phyloP scores from a whole-genome alignment of 1,140 invertebrate genomes.

The Drosophila ananassae region DNA sequence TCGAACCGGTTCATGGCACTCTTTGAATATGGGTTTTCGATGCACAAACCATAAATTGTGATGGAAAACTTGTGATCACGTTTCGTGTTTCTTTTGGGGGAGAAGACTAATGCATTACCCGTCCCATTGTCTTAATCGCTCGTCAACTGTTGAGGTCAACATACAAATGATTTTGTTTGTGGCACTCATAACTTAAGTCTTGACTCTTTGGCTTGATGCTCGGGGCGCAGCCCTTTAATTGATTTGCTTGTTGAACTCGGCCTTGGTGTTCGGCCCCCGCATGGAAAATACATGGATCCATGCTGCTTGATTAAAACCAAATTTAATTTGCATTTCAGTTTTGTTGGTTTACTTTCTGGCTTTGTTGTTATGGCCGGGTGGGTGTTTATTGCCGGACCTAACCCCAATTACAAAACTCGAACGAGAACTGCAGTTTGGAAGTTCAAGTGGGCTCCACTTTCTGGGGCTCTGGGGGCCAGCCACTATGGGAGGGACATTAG shows the following conservation, averaged over 20 bases:
- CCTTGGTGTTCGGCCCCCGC: conserved; percentile 45
- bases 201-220: conserved; percentile 27
- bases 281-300: conserved; percentile 30
- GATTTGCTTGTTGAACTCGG: conserved; percentile 62
- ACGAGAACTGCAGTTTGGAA: conserved; percentile 35
- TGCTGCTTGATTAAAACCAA: conserved; percentile 75
- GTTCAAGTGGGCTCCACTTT: conserved; percentile 11
- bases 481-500: conserved; percentile 34
- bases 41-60: conserved; percentile 51
- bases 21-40: conserved; percentile 3
- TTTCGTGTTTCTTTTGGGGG: conserved; percentile 47
- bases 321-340: conserved; percentile 70
- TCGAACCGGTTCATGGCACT: conserved; percentile 48
- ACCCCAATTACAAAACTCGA: conserved; percentile 61
- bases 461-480: no score
- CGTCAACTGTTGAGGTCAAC: conserved; percentile 60
- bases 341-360: conserved; percentile 35
- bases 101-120: conserved; percentile 34
- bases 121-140: conserved; percentile 37
- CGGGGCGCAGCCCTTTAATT: conserved; percentile 71
- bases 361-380: conserved; percentile 29
- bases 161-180: conserved; percentile 18
- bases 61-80: conserved; percentile 60
- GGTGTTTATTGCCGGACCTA: conserved; percentile 48
- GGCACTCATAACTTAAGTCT: conserved; percentile 10